Evolutionary conservation across 2,888 invertebrate species (phyloP), one percentile per base, ranked within the genome.

Genomic region (Dryomyza anilis): DNA sequence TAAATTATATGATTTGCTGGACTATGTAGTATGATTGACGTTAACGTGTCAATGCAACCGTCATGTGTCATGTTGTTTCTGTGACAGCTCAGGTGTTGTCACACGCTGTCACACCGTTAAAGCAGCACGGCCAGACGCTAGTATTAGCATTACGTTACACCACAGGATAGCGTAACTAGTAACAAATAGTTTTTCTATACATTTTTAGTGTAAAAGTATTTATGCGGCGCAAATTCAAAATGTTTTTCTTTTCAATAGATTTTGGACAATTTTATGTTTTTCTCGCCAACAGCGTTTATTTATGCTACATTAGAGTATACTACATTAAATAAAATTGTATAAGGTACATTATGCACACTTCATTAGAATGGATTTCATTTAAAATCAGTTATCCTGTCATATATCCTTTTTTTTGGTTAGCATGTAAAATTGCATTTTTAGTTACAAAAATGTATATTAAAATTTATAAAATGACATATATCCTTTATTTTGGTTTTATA

Each of bases 21-120:
- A 21, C 33, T 14, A 8, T 25, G 19, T 27, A 46, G 12, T 25
- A 8, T 53, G 55, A 55, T 55, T 55, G 55, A 55, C 33, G 21
- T n/a, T 33, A 36, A 55, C 55, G 23, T 55, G 36, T 55, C 55
- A 43, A 43, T 43, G 56, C 43, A 27, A 27, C 56, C 56, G 43
- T 57, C 23, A 29, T 59, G 52, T 60, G 60, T 60, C 60, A 50
- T 52, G 60, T 52, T 52, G 60, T 23, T 30, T 48, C 25, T 33
- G 23, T 60, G 60, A 60, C 60, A 60, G 45, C 30, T 60, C 60
- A 60, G 60, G 60, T 60, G 60, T 25, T 60, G 36, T 23, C 10
- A 12, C 36, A 36, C 16, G 33, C 55, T 7, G 30, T 19, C 14
- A 4, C 39, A 12, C 7, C 39, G 39, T n/a, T n/a, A 12, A 4